Evolutionary conservation across 2,888 invertebrate genomes (phyloP).

Genomic region (Caenorhabditis sp.): DNA sequence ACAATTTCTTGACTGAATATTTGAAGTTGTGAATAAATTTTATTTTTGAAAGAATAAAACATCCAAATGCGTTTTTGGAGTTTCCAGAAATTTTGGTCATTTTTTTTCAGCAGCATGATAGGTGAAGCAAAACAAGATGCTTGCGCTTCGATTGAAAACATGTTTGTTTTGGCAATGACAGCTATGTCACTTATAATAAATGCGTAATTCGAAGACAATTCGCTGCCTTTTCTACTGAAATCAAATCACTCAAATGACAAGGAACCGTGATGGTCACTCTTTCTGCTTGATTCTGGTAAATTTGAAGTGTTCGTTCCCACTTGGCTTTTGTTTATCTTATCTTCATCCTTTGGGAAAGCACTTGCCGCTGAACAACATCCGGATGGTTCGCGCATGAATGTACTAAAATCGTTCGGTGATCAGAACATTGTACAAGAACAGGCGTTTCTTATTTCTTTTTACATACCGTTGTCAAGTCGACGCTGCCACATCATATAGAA

Average conservation of each 20-base stretch:
- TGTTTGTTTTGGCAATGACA: slow-evolving; percentile 17
- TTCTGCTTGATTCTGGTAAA: slow-evolving; percentile 17
- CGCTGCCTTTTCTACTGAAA: not conserved
- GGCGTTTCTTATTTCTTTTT: too few species aligned
- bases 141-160: slow-evolving; percentile 5
- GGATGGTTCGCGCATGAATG: slow-evolving; percentile 8
- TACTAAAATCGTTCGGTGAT: slow-evolving; percentile 32
- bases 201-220: not conserved
- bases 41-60: too few species aligned
- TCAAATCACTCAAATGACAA: not conserved
- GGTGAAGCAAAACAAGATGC: not conserved
- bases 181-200: not conserved
- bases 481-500: too few species aligned
- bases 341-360: slow-evolving; percentile 47
- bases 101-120: not conserved
- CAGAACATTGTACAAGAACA: too few species aligned
- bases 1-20: slow-evolving; percentile 59
- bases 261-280: slow-evolving; percentile 5
- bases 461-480: too few species aligned
- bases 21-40: too few species aligned
- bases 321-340: slow-evolving; percentile 41
- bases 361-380: slow-evolving; percentile 61
- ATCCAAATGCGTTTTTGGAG: not conserved
- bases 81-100: not conserved
- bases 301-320: slow-evolving; percentile 29